Base-by-base conservation (phyloP, 2,113 vertebrate genomes). In the Strix aluco region DNA sequence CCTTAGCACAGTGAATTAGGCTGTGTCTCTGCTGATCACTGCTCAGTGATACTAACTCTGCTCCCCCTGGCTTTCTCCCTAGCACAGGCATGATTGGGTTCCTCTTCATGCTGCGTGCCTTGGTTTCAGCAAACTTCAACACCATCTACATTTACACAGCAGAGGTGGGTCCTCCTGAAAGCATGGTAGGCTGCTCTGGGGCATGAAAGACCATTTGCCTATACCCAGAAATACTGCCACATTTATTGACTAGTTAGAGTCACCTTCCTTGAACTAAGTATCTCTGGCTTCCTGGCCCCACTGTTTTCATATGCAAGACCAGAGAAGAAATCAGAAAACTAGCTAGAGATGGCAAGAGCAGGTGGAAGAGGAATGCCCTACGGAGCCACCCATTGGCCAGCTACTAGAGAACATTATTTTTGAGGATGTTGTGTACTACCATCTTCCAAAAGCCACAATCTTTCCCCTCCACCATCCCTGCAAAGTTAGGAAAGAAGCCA, bases 131-230 rank as follows among this genome's bases (percentile, higher is more conserved):
- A 84, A 99, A 99, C 97, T 99, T 99, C 97, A 99, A 98, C 77
- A 99, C 99, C 93, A 99, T 99, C 94, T 99, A 99, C 85, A 99
- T 99, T 94, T 99, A 99, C 93, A 99, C 99, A 0, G 99, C 99
- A 13, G 99, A 99, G 99, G 99, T 99, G 34, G 9, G 97, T 95
- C 32, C 22, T 59, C 61, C 21, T 32, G 77, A 25, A 54, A 16
- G 40, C 17, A 27, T 0, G 0, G 34, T 86, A 42, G 70, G 15
- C 40, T 92, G 59, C 51, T 42, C 10, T 54, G 29, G 26, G 22
- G 6, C 27, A 52, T 71, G 42, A 83, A 74, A 78, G 34, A 29
- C 30, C n/a, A 2, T 36, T 74, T 84, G 30, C 55, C 26, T 71
- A 17, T 9, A 73, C 3, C 12, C 27, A 78, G n/a, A 22, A 84